phyloP scores from a whole-genome alignment of 2,797 vertebrate genomes.

The Eidolon dupreanum region DNA sequence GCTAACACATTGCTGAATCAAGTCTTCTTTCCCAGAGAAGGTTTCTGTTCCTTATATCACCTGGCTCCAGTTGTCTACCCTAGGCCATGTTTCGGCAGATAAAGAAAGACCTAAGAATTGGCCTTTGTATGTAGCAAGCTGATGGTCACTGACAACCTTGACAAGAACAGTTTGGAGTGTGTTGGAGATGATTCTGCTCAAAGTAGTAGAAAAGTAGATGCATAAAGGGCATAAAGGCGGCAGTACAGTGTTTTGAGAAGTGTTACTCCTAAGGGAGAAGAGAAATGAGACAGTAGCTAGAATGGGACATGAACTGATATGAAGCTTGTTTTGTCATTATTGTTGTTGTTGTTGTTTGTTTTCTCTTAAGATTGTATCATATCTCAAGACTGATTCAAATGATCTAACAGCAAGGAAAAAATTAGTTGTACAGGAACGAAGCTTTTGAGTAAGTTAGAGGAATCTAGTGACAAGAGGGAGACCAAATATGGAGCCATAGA shows the following conservation, averaged over 20 bases:
- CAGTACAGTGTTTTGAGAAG: not conserved
- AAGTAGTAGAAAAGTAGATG: not conserved
- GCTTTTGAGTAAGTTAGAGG: not conserved
- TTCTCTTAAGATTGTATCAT: not conserved
- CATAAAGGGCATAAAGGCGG: not conserved
- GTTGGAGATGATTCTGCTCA: not conserved
- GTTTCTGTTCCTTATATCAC: not conserved
- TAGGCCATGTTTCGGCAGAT: not conserved
- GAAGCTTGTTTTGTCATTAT: not conserved
- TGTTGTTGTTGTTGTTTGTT: not conserved
- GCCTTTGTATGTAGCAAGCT: not conserved
- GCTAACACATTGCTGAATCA: not conserved
- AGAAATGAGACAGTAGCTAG: not conserved
- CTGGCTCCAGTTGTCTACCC: not conserved
- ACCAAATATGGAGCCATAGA: not conserved
- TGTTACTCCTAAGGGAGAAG: not conserved
- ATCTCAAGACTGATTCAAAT: not conserved
- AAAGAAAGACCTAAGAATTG: not conserved
- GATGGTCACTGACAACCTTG: not conserved
- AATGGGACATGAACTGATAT: not conserved
- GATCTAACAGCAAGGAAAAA: not conserved
- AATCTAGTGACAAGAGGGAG: not conserved
- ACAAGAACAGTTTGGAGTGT: not conserved
- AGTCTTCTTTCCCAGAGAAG: not conserved
- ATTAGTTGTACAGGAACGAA: not conserved